Conservation (phyloP, 1,140 invertebrate species). For the Sminthurides bifidus region DNA sequence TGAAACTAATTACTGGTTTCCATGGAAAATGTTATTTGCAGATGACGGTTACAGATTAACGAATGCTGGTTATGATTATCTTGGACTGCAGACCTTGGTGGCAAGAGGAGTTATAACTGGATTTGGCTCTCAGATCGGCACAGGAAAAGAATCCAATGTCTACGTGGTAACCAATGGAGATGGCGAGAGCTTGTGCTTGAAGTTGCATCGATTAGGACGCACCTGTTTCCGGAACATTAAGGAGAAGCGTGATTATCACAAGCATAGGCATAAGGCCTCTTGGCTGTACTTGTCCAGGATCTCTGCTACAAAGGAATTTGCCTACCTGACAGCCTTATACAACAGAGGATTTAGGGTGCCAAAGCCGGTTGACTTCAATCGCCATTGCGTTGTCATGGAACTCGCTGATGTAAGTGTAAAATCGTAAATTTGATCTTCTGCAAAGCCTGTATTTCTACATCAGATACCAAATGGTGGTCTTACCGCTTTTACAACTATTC, state of each 20-base stretch:
- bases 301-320: slow-evolving; percentile 94
- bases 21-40: too few relatives aligned
- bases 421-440: background rate
- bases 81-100: slow-evolving; percentile 79
- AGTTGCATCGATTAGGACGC: slow-evolving; percentile 83
- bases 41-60: slow-evolving; percentile 94
- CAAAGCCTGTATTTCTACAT: background rate
- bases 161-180: slow-evolving; percentile 73
- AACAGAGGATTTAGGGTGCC: slow-evolving; percentile 89
- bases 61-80: slow-evolving; percentile 92
- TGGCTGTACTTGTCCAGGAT: slow-evolving; percentile 97
- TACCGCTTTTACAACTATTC: background rate
- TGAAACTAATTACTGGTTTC: too few relatives aligned
- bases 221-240: slow-evolving; percentile 95
- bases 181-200: slow-evolving; percentile 63
- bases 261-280: slow-evolving; percentile 72
- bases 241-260: slow-evolving; percentile 93
- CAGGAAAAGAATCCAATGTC: slow-evolving; percentile 95
- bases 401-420: slow-evolving; percentile 49
- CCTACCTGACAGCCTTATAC: slow-evolving; percentile 91
- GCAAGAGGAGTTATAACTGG: slow-evolving; percentile 63
- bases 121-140: slow-evolving; percentile 97
- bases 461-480: background rate
- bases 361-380: slow-evolving; percentile 83
- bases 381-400: slow-evolving; percentile 96